Conservation (phyloP, 2,888 invertebrate species). For the Alloplasta piceator region DNA sequence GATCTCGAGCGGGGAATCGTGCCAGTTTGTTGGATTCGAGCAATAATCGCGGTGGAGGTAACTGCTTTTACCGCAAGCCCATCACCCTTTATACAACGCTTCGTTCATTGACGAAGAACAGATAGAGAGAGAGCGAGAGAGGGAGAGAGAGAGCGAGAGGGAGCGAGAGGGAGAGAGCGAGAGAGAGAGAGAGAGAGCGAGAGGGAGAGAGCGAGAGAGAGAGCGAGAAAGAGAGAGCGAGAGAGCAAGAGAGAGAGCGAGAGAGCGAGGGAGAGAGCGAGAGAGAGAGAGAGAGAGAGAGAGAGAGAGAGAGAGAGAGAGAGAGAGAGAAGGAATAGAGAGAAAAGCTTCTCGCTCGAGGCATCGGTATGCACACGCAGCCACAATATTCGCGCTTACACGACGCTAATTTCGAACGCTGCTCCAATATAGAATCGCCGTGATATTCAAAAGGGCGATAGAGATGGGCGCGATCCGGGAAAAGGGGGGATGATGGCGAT, state of each 20-base stretch:
- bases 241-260: no score
- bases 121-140: no score
- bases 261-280: no score
- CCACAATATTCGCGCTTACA: conserved; percentile 23
- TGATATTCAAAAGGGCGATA: neutral
- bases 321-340: neutral
- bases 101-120: no score
- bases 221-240: no score
- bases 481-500: conserved; percentile 55
- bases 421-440: neutral
- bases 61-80: conserved; percentile 57
- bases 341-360: no score
- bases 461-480: neutral
- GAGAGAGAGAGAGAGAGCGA: no score
- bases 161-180: neutral
- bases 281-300: neutral
- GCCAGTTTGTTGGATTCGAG: conserved; percentile 48
- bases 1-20: conserved; percentile 38
- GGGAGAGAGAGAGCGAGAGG: neutral
- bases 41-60: conserved; percentile 55
- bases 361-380: conserved; percentile 5
- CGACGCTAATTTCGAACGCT: conserved; percentile 58
- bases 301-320: neutral
- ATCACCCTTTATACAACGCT: conserved; percentile 19
- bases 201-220: no score